Evolutionary conservation across 2,888 invertebrate species (phyloP).

Genomic region (Lypha dubia): DNA sequence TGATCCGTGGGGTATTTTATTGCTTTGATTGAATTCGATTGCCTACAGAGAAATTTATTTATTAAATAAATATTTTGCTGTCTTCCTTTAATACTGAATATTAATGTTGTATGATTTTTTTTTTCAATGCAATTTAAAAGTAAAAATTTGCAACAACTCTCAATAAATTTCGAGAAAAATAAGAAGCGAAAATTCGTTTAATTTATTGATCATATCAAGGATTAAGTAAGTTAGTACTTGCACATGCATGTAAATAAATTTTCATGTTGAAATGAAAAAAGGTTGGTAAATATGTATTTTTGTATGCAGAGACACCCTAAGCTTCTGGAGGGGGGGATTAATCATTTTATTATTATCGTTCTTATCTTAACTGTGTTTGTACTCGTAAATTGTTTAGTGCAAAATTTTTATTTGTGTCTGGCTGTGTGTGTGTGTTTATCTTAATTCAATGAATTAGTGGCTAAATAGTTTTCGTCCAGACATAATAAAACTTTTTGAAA

Average conservation of each 20-base stretch:
- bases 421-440: slow-evolving; percentile 33
- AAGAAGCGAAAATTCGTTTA: not conserved
- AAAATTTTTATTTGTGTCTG: not conserved
- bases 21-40: slow-evolving; percentile 60
- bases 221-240: not conserved
- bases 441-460: not conserved
- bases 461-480: slow-evolving; percentile 53
- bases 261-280: not conserved
- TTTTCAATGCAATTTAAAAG: not conserved
- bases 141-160: too few species aligned
- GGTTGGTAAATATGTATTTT: not conserved
- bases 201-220: not conserved
- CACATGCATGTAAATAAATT: not conserved
- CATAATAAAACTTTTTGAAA: slow-evolving; percentile 61
- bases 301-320: not conserved
- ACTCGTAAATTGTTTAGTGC: slow-evolving; percentile 28
- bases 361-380: slow-evolving; percentile 38
- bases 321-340: slow-evolving; percentile 45
- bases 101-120: not conserved
- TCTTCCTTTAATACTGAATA: not conserved
- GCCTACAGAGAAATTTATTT: slow-evolving; percentile 50
- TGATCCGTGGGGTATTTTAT: slow-evolving; percentile 63
- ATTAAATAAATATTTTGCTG: not conserved
- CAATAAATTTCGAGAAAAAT: too few species aligned
- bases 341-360: slow-evolving; percentile 47